Base-by-base conservation (phyloP, 1,140 invertebrate genomes). In the Scaptomyza montana region DNA sequence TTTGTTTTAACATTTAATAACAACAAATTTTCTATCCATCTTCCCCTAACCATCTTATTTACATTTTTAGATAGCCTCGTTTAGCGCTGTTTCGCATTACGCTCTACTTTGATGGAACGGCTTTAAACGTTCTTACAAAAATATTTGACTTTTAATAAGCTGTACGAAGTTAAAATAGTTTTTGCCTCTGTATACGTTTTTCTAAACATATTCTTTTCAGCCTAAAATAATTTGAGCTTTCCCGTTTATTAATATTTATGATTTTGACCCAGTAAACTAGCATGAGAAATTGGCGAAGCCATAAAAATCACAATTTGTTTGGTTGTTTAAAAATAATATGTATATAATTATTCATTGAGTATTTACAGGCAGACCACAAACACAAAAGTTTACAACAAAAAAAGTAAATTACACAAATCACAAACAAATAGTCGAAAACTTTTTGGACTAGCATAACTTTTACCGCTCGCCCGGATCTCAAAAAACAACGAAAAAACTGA, bases 371-470 rank as follows among this genome's bases (percentile, higher is more conserved):
- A 53, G 43, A 19, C 30, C 33, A 43, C 0, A 21, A 53, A 28
- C 21, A 33, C 46, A 63, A 49, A 30, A 30, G 5, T 30, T 30
- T 70, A 56, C 53, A 46, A 51, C 51, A 64, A 64, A 16, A 16
- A 16, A 16, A 16, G 16, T 16, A 16, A 16, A 16, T 16, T 1
- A 16, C 28, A 30, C 28, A 30, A 30, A 33, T 0, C 30, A 33
- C 30, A 33, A 7, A 33, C 5, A 33, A 33, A 33, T 33, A 28
- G 45, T 53, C 49, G 39, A 50, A 54, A 60, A 84, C 77, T 84
- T 33, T 33, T 33, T 33, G 30, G 30, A 33, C 30, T 33, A 3
- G 30, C 30, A 33, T 5, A 33, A 33, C 30, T 33, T 33, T 33
- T 33, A 25, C 21, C 60, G 49, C 60, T 66, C 74, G 39, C 63